Evolutionary conservation across 2,888 invertebrate genomes (phyloP).

Genomic region (Ennomos erosarius): DNA sequence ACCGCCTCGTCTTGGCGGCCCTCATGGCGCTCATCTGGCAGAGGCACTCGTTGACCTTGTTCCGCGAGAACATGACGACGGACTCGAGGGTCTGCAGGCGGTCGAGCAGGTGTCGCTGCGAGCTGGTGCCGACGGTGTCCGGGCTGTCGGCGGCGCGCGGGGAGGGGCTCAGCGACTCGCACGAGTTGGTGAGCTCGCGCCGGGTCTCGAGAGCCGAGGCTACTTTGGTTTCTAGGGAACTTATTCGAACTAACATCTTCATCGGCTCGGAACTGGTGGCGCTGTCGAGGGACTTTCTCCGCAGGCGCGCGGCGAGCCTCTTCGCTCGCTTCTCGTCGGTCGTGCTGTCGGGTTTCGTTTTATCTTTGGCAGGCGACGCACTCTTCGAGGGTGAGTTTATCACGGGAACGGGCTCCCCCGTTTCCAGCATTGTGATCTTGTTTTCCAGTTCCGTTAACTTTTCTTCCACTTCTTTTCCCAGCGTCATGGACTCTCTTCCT

Average conservation of each 20-base stretch:
- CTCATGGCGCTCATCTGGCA: slow-evolving; percentile 87
- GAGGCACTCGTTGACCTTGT: slow-evolving; percentile 88
- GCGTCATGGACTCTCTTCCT: slow-evolving; percentile 91
- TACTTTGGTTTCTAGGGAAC: slow-evolving; percentile 91
- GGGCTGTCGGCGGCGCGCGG: slow-evolving; percentile 72
- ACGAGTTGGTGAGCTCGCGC: slow-evolving; percentile 81
- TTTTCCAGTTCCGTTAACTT: slow-evolving; percentile 92
- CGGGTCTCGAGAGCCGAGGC: slow-evolving; percentile 84
- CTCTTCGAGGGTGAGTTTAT: slow-evolving; percentile 82
- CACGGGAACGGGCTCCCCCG: slow-evolving; percentile 72
- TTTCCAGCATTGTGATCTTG: slow-evolving; percentile 89
- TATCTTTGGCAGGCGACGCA: slow-evolving; percentile 83
- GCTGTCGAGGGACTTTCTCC: slow-evolving; percentile 92
- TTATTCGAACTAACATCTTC: slow-evolving; percentile 91
- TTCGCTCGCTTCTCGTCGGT: slow-evolving; percentile 81
- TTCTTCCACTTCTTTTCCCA: slow-evolving; percentile 93
- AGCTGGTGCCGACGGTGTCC: slow-evolving; percentile 75
- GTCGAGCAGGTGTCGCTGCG: slow-evolving; percentile 84
- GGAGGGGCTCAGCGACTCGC: slow-evolving; percentile 82
- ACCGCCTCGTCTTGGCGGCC: slow-evolving; percentile 86
- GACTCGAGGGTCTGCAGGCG: slow-evolving; percentile 86
- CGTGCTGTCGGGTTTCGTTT: slow-evolving; percentile 75
- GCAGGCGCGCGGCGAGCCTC: slow-evolving; percentile 83
- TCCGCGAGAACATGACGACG: slow-evolving; percentile 86
- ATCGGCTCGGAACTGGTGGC: slow-evolving; percentile 91